phyloP scores from a whole-genome alignment of 2,888 invertebrate species.

The Acanthoscelides obtectus region DNA sequence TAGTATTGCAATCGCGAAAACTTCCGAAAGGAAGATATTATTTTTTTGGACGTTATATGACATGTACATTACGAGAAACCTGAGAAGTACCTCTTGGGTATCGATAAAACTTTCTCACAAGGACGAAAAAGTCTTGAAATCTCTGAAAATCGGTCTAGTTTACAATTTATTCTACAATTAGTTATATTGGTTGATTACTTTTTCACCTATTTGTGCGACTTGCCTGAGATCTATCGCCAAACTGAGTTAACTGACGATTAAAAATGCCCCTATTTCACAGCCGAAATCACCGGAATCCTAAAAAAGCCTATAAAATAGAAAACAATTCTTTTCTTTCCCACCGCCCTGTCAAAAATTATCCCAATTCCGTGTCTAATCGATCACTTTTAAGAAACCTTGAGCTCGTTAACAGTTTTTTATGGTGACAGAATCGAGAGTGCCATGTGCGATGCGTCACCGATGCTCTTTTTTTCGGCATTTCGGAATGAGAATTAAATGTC shows the following conservation, averaged over 20 bases:
- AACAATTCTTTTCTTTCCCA: not conserved
- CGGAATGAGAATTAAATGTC: not conserved
- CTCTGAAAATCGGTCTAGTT: no score
- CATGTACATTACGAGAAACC: no score
- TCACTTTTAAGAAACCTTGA: not conserved
- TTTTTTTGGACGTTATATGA: no score
- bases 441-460: not conserved
- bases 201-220: no score
- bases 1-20: no score
- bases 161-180: no score
- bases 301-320: not conserved
- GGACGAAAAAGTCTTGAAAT: no score
- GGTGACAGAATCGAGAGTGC: not conserved
- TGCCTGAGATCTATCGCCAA: not conserved
- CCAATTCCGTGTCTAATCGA: not conserved
- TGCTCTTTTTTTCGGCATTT: not conserved
- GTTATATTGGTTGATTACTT: no score
- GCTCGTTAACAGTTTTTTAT: not conserved
- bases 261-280: not conserved
- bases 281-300: not conserved
- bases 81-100: no score
- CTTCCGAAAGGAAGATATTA: no score
- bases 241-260: not conserved
- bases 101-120: no score
- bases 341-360: not conserved